Evolutionary conservation across 2,113 vertebrate genomes (phyloP).

Genomic region (Tachysurus fulvidraco): DNA sequence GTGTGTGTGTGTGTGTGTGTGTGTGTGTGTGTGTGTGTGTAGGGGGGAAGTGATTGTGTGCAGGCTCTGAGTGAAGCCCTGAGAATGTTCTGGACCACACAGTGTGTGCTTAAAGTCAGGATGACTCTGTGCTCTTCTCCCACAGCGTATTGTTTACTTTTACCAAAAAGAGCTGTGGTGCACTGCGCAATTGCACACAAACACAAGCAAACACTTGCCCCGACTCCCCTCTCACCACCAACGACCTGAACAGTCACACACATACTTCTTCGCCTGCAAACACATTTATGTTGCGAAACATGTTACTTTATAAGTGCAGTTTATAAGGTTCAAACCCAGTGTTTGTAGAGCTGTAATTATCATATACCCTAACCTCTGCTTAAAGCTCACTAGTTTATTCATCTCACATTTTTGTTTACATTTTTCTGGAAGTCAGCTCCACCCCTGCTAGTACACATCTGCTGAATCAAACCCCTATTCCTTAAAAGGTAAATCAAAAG

Average conservation of each 20-base stretch:
- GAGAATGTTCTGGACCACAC: slow-evolving; percentile 61
- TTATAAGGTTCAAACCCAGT: background rate
- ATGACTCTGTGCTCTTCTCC: slow-evolving; percentile 64
- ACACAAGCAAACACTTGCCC: slow-evolving; percentile 76
- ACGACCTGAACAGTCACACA: slow-evolving; percentile 28
- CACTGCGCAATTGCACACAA: slow-evolving; percentile 54
- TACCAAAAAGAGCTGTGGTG: slow-evolving; percentile 59
- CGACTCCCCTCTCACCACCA: slow-evolving; percentile 27
- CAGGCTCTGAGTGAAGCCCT: slow-evolving; percentile 30
- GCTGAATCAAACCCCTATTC: background rate
- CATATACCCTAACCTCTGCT: background rate
- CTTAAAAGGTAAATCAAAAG: background rate
- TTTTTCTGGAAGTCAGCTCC: background rate
- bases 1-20: no score
- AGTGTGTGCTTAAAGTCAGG: slow-evolving; percentile 57
- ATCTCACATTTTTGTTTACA: background rate
- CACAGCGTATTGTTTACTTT: slow-evolving; percentile 68
- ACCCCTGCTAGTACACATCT: background rate
- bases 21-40: background rate
- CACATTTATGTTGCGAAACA: slow-evolving; percentile 11
- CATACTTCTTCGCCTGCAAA: background rate
- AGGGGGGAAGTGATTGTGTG: background rate
- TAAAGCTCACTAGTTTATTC: background rate
- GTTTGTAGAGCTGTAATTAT: background rate
- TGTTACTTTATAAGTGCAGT: background rate